Conservation (phyloP, 2,797 vertebrate genomes). For the Heterohyrax brucei region DNA sequence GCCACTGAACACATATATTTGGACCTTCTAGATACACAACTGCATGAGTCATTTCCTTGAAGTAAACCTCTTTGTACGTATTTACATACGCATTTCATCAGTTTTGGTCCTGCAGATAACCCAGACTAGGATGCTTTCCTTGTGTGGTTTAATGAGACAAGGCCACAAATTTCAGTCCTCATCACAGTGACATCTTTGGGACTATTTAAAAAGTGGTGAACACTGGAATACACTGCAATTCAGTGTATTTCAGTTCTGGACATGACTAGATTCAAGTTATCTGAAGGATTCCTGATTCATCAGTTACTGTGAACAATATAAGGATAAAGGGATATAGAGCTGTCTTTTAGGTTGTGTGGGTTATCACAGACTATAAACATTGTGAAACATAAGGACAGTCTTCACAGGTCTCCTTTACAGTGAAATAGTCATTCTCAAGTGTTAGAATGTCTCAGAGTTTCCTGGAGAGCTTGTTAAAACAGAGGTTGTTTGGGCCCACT, state of each 20-base stretch:
- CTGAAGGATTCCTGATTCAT: background rate
- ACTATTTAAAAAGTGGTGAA: background rate
- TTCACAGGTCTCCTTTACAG: background rate
- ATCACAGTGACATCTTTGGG: background rate
- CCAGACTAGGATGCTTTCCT: background rate
- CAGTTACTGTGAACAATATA: background rate
- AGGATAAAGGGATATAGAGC: background rate
- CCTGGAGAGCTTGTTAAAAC: background rate
- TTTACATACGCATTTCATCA: background rate
- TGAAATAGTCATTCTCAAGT: background rate
- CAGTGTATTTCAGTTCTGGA: background rate
- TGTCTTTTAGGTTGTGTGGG: background rate
- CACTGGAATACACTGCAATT: background rate
- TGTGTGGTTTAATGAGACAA: background rate
- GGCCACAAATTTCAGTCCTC: background rate
- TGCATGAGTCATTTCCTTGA: background rate
- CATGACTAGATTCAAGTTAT: background rate
- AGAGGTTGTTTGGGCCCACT: no score
- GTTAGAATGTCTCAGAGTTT: background rate
- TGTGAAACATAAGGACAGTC: background rate
- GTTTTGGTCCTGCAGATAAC: background rate
- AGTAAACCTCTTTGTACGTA: background rate
- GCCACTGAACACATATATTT: background rate
- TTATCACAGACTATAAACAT: constrained; percentile 19
- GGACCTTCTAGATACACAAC: background rate